Base-by-base conservation (phyloP, 2,113 vertebrate genomes). In the Sylvicapra grimmia region DNA sequence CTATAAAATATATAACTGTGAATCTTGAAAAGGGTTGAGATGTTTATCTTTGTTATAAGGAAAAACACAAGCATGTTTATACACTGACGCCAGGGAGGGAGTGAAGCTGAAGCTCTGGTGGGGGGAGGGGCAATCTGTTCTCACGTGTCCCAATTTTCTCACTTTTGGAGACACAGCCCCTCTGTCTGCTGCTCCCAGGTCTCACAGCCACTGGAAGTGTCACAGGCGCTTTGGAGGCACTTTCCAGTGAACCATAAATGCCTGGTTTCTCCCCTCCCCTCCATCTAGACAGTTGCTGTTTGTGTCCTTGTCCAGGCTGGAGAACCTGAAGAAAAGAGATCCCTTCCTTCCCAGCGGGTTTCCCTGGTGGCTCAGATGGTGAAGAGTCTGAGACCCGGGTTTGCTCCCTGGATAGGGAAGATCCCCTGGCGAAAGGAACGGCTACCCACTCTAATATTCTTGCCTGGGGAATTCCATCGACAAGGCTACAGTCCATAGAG, bases 311-410 rank as follows among this genome's bases (percentile, higher is more conserved):
- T 65, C 21, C 25, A 25, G 51, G 16, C 51, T 61, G 63, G n/a
- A 47, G 29, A 88, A 40, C 49, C 33, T 61, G 63, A 44, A 93
- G 87, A 40, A 61, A 51, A 94, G 68, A 94, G 33, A 51, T 31
- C 53, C 11, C 54, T 29, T 58, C 36, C 47, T 33, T 53, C 25
- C 15, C 77, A 75, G 58, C 1, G 10, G 21, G 27, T 77, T 44
- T 44, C 72, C 72, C 72, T 77, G 72, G 21, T 27, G 72, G 23
- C 40, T 44, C 36, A 72, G 36, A 44, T 27, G 72, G 23, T 77
- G 36, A 77, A 27, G 72, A 27, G 23, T 27, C 72, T 4, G 36
- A 77, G 36, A 77, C 6, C 72, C 2, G 0, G 40, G 23, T 77
- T 77, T 44, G 36, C 6, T 44, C 21, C 36, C 72, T 44, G 72